phyloP scores from a whole-genome alignment of 2,797 vertebrate genomes.

The Centroberyx gerrardi region DNA sequence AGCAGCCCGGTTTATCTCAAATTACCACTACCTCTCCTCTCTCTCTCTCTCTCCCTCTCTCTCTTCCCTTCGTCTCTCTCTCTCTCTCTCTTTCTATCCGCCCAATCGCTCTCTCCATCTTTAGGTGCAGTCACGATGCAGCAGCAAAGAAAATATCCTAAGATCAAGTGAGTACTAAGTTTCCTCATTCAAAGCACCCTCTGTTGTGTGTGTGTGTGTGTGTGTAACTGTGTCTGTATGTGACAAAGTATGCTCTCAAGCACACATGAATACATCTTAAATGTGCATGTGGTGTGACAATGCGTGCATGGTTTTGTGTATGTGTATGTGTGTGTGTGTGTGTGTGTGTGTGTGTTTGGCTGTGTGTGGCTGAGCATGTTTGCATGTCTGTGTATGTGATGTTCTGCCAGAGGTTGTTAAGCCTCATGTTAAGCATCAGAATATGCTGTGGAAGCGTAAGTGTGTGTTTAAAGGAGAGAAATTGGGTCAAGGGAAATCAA shows the following conservation, averaged over 20 bases:
- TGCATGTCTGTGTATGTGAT: conserved; percentile 46
- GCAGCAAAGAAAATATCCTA: conserved; percentile 99
- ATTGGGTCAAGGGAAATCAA: conserved; percentile 83
- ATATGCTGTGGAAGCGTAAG: conserved; percentile 71
- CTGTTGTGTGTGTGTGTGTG: conserved; percentile 4
- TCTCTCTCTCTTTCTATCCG: conserved; percentile 44
- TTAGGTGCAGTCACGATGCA: conserved; percentile 99
- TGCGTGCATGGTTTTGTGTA: not conserved
- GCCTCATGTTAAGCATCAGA: conserved; percentile 74
- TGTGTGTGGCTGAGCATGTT: conserved; percentile 34
- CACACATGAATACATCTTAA: conserved; percentile 39
- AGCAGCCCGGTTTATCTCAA: conserved; percentile 68
- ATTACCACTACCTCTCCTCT: conserved; percentile 71
- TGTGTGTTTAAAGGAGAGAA: conserved; percentile 76
- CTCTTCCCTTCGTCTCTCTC: conserved; percentile 41
- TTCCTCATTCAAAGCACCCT: conserved; percentile 13
- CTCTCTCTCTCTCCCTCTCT: conserved; percentile 50
- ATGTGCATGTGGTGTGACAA: conserved; percentile 39
- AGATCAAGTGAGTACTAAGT: conserved; percentile 94
- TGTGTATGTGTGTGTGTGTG: not conserved
- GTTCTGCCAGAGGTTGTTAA: conserved; percentile 77
- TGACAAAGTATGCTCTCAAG: conserved; percentile 19
- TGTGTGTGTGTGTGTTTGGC: conserved; percentile 24
- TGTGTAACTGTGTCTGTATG: conserved; percentile 5
- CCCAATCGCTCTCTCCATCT: conserved; percentile 79